Conservation (phyloP, 1,140 invertebrate species). For the Berghia stephanieae region DNA sequence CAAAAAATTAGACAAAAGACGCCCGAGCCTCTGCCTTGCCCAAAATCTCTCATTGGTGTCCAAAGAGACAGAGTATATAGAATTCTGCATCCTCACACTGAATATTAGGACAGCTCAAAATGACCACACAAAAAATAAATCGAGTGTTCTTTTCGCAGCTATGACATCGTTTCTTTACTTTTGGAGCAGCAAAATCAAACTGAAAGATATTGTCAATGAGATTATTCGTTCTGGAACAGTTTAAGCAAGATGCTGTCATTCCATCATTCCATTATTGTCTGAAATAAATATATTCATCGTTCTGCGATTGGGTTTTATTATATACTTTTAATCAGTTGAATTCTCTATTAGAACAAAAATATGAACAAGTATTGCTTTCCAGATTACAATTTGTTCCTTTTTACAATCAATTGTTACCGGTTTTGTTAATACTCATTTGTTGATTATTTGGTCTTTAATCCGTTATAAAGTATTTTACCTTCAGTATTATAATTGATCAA, state of each 20-base stretch:
- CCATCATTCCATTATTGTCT: neutral
- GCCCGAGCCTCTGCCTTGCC: constrained; percentile 42
- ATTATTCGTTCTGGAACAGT: constrained; percentile 14
- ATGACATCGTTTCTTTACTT: neutral
- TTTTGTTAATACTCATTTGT: too few relatives aligned
- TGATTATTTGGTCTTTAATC: too few relatives aligned
- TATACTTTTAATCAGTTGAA: too few relatives aligned
- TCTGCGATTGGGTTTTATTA: too few relatives aligned
- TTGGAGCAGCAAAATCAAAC: neutral
- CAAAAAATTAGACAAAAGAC: constrained; percentile 31
- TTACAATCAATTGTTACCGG: too few relatives aligned
- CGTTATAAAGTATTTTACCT: too few relatives aligned
- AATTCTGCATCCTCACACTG: constrained; percentile 52
- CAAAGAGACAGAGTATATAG: constrained; percentile 49
- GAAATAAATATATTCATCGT: too few relatives aligned
- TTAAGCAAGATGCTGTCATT: constrained; percentile 28
- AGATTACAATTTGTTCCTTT: too few relatives aligned
- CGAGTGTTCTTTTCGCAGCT: too few relatives aligned
- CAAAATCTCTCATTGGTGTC: constrained; percentile 45
- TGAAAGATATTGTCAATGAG: neutral
- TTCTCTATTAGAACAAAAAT: too few relatives aligned
- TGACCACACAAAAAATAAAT: neutral
- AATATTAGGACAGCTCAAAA: constrained; percentile 28
- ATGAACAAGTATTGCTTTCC: too few relatives aligned
- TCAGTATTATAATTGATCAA: too few relatives aligned